A percentile compares a stretch with the other conserved stretches of the same genome.
phyloP scores from a whole-genome alignment of 2,888 invertebrate species.

The Gnatocerus cornutus region DNA sequence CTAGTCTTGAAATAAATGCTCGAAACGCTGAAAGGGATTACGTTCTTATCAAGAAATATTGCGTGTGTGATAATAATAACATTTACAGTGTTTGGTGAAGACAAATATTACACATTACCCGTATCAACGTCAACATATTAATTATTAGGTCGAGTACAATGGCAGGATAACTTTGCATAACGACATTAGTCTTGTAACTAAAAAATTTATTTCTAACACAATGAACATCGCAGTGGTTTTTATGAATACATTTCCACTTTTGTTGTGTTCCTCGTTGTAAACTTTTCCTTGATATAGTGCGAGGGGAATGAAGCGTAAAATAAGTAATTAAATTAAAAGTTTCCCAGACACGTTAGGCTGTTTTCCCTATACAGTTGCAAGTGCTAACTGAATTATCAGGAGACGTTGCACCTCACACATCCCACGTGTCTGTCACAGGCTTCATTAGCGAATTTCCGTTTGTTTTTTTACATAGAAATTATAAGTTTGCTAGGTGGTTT shows the following conservation, averaged over 20 bases:
- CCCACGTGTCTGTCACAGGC: no score
- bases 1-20: slow-evolving; percentile 30
- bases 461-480: no score
- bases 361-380: slow-evolving; percentile 17
- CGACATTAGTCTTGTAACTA: neutral
- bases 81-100: slow-evolving; percentile 33
- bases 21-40: slow-evolving; percentile 36
- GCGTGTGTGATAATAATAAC: slow-evolving; percentile 44
- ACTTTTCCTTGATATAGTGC: slow-evolving; percentile 34
- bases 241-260: slow-evolving; percentile 12
- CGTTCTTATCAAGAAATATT: slow-evolving; percentile 43
- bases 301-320: slow-evolving; percentile 33
- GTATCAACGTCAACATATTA: slow-evolving; percentile 38
- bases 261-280: slow-evolving; percentile 22
- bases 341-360: slow-evolving; percentile 26
- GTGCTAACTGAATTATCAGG: slow-evolving; percentile 20
- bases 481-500: no score
- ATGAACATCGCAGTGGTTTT: slow-evolving; percentile 3
- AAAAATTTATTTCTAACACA: neutral
- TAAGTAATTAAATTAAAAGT: slow-evolving; percentile 37
- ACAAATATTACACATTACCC: slow-evolving; percentile 41
- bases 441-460: no score
- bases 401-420: neutral
- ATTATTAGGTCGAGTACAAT: slow-evolving; percentile 33
- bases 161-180: slow-evolving; percentile 8